These are phyloP conservation scores for Aplochiton taeniatus DNA, from an alignment of 2,797 vertebrate species.

Conservation along the genomic window DNA sequence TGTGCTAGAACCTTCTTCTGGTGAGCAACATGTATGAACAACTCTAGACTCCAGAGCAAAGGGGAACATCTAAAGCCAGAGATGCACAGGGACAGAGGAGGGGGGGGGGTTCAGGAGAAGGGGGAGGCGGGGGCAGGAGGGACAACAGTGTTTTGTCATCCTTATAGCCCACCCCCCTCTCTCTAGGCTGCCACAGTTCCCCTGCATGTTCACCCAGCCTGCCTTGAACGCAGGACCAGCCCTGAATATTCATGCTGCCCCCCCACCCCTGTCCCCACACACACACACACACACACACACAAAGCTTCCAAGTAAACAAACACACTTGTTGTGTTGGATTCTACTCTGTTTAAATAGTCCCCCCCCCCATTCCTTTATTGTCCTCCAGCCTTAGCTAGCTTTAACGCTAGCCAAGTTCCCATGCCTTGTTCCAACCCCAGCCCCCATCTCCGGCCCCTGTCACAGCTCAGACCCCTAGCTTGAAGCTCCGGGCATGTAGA, in stretches of 20 bases:
- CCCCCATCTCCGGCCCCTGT: conserved; percentile 33
- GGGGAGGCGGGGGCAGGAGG: conserved; percentile 9
- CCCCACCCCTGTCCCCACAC: conserved; percentile 17
- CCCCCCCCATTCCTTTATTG: conserved; percentile 6
- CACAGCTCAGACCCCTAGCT: conserved; percentile 41
- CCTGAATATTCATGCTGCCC: conserved; percentile 42
- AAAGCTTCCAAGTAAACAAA: conserved; percentile 11
- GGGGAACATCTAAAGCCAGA: not conserved
- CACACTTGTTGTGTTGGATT: conserved; percentile 1
- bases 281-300: not conserved
- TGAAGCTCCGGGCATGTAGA: conserved; percentile 24
- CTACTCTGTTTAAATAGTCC: no score
- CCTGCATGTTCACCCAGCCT: conserved; percentile 39
- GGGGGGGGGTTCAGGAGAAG: not conserved
- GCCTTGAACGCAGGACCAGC: conserved; percentile 31
- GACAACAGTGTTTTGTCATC: conserved; percentile 58
- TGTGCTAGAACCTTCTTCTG: no score
- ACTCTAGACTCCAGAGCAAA: no score
- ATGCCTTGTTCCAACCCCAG: conserved; percentile 52
- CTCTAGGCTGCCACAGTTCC: conserved; percentile 15
- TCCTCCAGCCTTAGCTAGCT: not conserved
- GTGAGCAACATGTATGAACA: no score
- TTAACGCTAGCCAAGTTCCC: not conserved
- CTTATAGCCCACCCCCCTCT: conserved; percentile 42
- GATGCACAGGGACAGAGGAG: not conserved